Base-by-base conservation (phyloP, 2,113 vertebrate genomes). In the Channa maculata region DNA sequence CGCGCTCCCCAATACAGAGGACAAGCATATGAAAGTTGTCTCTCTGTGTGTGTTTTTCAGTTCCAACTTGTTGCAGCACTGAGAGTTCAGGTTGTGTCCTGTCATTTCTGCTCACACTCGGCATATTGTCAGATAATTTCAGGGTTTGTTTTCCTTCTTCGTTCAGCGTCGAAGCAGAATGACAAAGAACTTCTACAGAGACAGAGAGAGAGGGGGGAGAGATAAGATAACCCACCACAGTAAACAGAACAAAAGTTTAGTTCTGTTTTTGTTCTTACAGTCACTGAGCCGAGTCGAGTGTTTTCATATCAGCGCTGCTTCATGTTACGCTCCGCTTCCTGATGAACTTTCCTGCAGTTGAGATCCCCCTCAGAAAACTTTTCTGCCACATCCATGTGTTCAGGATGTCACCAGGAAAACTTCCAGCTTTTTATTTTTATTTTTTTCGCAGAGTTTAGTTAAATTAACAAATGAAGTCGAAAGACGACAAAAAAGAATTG, bases 241-340 rank as follows among this genome's bases (percentile, higher is more conserved):
- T 13, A 58, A 72, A 65, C 49, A 12, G 13, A 77, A 34, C 4
- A 6, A 43, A 75, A 45, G 54, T 9, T 13, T 1, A 11, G 3
- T 5, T 49, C 7, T 68, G 71, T 38, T 68, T 60, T 59, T 71
- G 44, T 70, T 70, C 57, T 39, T 59, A 39, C 59, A 2, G 5
- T 1, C 6, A 9, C 55, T 52, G 61, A 85, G 70, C 14, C 0
- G 34, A 3, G n/a, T 54, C 38, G 5, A 55, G 49, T 13, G 64
- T 48, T 74, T 74, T 51, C 53, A 4, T 59, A 57, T 62, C 48
- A 4, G 36, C 2, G 44, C 3, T 11, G 45, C 61, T 60, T 66
- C 59, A 7, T 53, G 67, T 68, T 55, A n/a, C 15, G 14, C 72
- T 84, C 71, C 0, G 67, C 72, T 80, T 71, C 57, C 66, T 72